phyloP scores from a whole-genome alignment of 2,797 vertebrate genomes.

The Liparis tanakae region DNA sequence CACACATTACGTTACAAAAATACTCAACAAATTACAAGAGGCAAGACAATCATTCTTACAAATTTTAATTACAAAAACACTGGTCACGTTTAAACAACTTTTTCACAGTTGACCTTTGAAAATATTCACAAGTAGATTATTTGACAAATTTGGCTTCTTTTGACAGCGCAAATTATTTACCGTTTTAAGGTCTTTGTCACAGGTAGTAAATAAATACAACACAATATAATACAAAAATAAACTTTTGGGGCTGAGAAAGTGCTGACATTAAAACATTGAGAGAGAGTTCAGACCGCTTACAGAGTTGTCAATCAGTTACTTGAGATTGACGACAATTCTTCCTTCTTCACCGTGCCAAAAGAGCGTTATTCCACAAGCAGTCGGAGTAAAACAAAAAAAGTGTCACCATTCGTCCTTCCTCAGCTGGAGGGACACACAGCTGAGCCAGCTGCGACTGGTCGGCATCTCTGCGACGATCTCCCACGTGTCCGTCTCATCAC shows the following conservation, averaged over 20 bases:
- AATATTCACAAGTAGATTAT: slow-evolving; percentile 15
- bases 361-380: slow-evolving; percentile 22
- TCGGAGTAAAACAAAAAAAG: slow-evolving; percentile 35
- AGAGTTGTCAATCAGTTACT: slow-evolving; percentile 27
- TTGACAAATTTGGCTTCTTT: slow-evolving; percentile 57
- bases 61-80: slow-evolving; percentile 63
- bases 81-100: slow-evolving; percentile 24
- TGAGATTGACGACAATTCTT: slow-evolving; percentile 25
- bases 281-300: slow-evolving; percentile 31
- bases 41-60: slow-evolving; percentile 53
- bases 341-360: slow-evolving; percentile 18
- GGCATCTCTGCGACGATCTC: slow-evolving; percentile 88
- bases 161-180: slow-evolving; percentile 22
- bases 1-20: slow-evolving; percentile 71
- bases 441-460: slow-evolving; percentile 87
- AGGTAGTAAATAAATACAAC: slow-evolving; percentile 71
- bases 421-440: slow-evolving; percentile 85
- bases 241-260: slow-evolving; percentile 58
- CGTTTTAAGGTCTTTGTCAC: slow-evolving; percentile 14
- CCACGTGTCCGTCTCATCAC: slow-evolving; percentile 82
- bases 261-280: slow-evolving; percentile 62
- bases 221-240: slow-evolving; percentile 77
- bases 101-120: slow-evolving; percentile 49
- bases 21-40: slow-evolving; percentile 58
- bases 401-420: slow-evolving; percentile 75